These are phyloP conservation scores for Tuberolachnus salignus DNA, from an alignment of 2,888 invertebrate species.

Conservation along the genomic window DNA sequence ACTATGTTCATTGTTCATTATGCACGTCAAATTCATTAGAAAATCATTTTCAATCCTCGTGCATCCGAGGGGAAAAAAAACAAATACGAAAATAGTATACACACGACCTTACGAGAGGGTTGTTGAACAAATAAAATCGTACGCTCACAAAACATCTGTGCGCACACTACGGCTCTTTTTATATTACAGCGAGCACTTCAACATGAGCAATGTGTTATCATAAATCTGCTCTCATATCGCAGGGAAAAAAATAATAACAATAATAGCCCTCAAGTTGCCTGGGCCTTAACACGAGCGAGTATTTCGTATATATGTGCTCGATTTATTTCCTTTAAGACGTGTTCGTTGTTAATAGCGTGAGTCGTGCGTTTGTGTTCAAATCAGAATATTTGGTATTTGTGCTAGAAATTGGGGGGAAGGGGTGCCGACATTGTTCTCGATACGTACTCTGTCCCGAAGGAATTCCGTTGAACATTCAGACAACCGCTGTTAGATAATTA, in stretches of 20 bases:
- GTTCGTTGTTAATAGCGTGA: constrained; percentile 4
- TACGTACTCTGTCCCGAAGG: too few relatives aligned
- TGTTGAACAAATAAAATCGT: constrained; percentile 46
- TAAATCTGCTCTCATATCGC: constrained; percentile 33
- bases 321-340: constrained; percentile 31
- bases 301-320: constrained; percentile 1
- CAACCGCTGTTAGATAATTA: too few relatives aligned
- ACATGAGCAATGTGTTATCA: constrained; percentile 47
- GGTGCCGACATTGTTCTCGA: too few relatives aligned
- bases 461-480: too few relatives aligned
- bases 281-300: not conserved
- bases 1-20: not conserved
- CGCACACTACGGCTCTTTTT: constrained; percentile 19
- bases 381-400: too few relatives aligned
- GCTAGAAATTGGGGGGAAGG: too few relatives aligned
- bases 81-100: not conserved
- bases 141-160: constrained; percentile 33
- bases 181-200: constrained; percentile 35
- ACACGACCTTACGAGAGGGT: constrained; percentile 28
- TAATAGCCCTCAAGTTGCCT: constrained; percentile 33
- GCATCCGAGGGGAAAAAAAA: not conserved
- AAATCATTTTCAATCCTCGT: not conserved
- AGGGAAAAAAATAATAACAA: constrained; percentile 17
- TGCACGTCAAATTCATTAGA: not conserved
- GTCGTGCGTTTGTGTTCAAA: not conserved